Evolutionary conservation across 1,140 invertebrate species (phyloP).

Genomic region (Nylanderia fulva): DNA sequence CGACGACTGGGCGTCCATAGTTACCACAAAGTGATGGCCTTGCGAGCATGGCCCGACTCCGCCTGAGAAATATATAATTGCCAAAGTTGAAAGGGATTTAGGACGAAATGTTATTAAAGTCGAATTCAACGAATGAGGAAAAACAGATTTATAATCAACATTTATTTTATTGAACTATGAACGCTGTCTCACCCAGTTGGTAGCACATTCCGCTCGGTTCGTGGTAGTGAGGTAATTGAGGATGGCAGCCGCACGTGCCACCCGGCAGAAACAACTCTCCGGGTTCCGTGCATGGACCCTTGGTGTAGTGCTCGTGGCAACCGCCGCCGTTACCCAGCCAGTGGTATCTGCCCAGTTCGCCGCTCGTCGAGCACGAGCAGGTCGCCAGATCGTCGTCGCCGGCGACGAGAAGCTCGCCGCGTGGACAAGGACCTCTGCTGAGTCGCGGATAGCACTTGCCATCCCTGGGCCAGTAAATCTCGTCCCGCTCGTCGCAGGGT

Average conservation of each 20-base stretch:
- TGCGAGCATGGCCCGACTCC: slow-evolving; percentile 89
- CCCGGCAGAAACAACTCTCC: slow-evolving; percentile 92
- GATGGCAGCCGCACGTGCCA: slow-evolving; percentile 90
- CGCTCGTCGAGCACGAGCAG: slow-evolving; percentile 86
- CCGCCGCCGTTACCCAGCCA: slow-evolving; percentile 86
- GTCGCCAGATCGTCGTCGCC: slow-evolving; percentile 87
- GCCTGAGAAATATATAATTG: slow-evolving; percentile 81
- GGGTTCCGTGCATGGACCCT: slow-evolving; percentile 90
- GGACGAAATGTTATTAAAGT: background rate
- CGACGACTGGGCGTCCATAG: slow-evolving; percentile 72
- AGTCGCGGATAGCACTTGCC: slow-evolving; percentile 90
- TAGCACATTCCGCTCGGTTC: slow-evolving; percentile 89
- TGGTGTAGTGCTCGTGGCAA: slow-evolving; percentile 92
- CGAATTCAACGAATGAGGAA: background rate
- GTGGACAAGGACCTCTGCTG: slow-evolving; percentile 91
- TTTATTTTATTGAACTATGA: background rate
- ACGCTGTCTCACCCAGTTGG: slow-evolving; percentile 88
- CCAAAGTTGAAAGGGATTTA: background rate
- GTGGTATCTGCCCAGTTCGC: slow-evolving; percentile 85
- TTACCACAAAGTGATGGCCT: slow-evolving; percentile 89
- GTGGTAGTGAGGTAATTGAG: slow-evolving; percentile 90
- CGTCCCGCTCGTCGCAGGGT: slow-evolving; percentile 87
- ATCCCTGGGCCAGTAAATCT: slow-evolving; percentile 91
- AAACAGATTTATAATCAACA: background rate
- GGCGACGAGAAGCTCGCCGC: slow-evolving; percentile 88